phyloP scores from a whole-genome alignment of 2,113 vertebrate species.

The Xerus inauris region DNA sequence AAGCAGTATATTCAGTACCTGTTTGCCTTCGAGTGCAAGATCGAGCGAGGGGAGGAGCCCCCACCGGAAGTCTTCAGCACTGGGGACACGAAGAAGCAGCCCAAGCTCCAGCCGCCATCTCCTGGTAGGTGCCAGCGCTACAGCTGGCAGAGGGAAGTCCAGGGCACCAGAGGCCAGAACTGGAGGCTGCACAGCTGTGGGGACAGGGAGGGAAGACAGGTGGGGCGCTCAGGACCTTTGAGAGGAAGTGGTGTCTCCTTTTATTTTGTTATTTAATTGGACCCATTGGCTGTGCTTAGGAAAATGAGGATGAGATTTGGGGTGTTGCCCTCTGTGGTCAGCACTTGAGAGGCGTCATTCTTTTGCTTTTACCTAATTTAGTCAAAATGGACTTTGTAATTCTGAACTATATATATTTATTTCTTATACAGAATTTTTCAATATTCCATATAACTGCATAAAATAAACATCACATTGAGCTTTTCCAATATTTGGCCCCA shows the following conservation, averaged over 20 bases:
- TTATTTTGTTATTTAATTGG: not conserved
- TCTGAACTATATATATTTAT: not conserved
- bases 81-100: slow-evolving; percentile 94
- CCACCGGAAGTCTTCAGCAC: slow-evolving; percentile 94
- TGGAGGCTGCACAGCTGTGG: not conserved
- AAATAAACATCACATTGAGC: not conserved
- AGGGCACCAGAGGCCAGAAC: not conserved
- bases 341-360: not conserved
- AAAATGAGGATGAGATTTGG: not conserved
- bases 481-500: rapidly evolving
- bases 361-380: not conserved
- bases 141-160: not conserved
- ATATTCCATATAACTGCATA: not conserved
- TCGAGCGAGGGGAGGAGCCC: slow-evolving; percentile 96
- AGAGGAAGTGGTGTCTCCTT: not conserved
- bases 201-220: no score
- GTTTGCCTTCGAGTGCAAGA: slow-evolving; percentile 98
- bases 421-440: not conserved
- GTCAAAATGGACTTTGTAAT: not conserved
- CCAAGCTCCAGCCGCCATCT: slow-evolving; percentile 97
- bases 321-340: not conserved
- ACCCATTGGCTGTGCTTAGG: not conserved
- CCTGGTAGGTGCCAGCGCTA: slow-evolving; percentile 90
- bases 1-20: slow-evolving; percentile 99
- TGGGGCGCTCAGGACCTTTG: no score